Percentiles rank a stretch among this genome's conserved stretches.
These are phyloP conservation scores for Drusus annulatus DNA, from an alignment of 1,140 invertebrate species.

Conservation along the genomic window DNA sequence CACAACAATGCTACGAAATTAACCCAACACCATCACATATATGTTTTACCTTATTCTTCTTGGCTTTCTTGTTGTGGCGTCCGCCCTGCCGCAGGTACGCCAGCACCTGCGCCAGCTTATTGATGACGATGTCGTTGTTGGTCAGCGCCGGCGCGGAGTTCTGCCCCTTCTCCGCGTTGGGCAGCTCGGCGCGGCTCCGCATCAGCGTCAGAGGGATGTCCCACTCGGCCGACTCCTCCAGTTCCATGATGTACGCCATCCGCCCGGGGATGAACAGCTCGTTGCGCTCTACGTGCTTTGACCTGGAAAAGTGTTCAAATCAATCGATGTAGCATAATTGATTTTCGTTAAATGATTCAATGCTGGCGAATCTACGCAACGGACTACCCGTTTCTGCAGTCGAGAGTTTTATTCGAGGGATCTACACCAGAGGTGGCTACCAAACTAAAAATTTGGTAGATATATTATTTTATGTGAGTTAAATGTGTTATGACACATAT, in stretches of 20 bases:
- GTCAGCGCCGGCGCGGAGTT: conserved; percentile 81
- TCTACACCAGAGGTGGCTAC: no score
- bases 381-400: no score
- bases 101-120: conserved; percentile 97
- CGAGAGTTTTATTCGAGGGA: no score
- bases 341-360: no score
- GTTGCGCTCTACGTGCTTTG: conserved; percentile 85
- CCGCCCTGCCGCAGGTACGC: conserved; percentile 91
- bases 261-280: conserved; percentile 96
- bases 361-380: no score
- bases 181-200: conserved; percentile 95
- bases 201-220: conserved; percentile 98
- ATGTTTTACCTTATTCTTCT: conserved; percentile 73
- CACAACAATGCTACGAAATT: no score
- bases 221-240: conserved; percentile 89
- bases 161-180: conserved; percentile 75
- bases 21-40: no score
- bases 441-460: no score
- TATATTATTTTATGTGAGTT: no score
- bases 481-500: no score
- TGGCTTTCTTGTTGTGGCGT: conserved; percentile 84
- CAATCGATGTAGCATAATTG: no score
- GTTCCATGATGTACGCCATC: conserved; percentile 98
- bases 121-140: conserved; percentile 96
- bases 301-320: conserved; percentile 63